Base-by-base conservation (phyloP, 2,797 vertebrate genomes). In the Sebastes diploproa region DNA sequence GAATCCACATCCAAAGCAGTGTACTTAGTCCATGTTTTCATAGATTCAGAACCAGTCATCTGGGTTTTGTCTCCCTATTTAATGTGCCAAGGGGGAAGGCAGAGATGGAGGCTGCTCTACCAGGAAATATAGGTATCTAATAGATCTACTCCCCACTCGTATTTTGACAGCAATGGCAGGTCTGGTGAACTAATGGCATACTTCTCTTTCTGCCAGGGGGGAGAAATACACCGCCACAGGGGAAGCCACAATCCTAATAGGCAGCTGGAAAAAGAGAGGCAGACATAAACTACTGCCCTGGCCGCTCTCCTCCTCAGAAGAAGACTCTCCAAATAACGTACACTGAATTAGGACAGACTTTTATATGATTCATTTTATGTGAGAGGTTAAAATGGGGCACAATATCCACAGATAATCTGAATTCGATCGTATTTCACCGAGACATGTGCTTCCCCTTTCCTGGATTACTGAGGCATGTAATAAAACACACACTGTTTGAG, bases 391-490 rank as follows among this genome's bases (percentile, higher is more conserved):
- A 91, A 89, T 29, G 72, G 85, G 85, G 81, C 93, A 92, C 90
- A 91, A 88, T 84, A 91, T 94, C 88, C 88, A 89, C 82, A 88
- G 89, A 90, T 95, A 95, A 95, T 94, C 91, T 94, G 88, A 95
- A 92, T 93, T 95, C 72, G 91, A 92, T 94, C 92, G 38, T 95
- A 90, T 95, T 95, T 95, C 92, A 95, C 77, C 1, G 4, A 75
- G 89, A 93, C 94, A 94, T 95, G 92, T 95, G 93, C 94, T 95
- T 95, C 87, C 84, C 87, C 92, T 95, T 94, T 95, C 92, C 91
- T 91, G 91, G 91, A 92, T 94, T 93, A 94, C 88, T 91, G 93
- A 95, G 88, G 93, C 94, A 86, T 93, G 88, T 94, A 93, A 96
- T 95, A 95, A 95, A 95, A 94, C 81, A 90, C 91, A 94, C 82